Conservation (phyloP, 2,888 invertebrate species). For the Argyresthia goedartella region DNA sequence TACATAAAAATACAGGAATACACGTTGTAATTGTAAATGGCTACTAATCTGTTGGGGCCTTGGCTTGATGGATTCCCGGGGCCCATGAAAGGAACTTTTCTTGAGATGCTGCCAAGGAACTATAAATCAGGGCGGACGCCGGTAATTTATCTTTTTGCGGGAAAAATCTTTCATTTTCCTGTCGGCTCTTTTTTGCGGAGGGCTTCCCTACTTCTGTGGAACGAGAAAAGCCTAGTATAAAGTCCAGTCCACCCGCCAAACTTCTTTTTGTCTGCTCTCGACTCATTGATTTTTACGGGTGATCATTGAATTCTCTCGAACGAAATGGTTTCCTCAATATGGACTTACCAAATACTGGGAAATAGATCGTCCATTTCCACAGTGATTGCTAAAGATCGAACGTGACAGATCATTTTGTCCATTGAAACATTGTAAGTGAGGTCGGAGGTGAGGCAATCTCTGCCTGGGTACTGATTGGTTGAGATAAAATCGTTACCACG, state of each 20-base stretch:
- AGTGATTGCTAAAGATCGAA: conserved; percentile 6
- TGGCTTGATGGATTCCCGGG: conserved; percentile 25
- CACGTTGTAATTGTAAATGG: background rate
- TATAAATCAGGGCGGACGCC: conserved; percentile 36
- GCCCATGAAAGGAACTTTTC: conserved; percentile 16
- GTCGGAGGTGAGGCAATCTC: conserved; percentile 19
- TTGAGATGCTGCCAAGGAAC: conserved; percentile 21
- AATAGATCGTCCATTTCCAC: conserved; percentile 17
- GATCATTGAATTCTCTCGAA: no score
- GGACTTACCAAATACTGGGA: background rate
- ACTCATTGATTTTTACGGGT: no score
- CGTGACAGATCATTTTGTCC: conserved; percentile 14
- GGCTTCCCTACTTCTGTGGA: background rate
- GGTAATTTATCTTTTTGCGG: conserved; percentile 33
- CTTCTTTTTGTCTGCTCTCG: no score
- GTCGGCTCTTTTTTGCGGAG: conserved; percentile 6
- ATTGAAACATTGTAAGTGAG: conserved; percentile 10
- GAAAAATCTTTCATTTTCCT: conserved; percentile 12
- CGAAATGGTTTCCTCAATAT: no score
- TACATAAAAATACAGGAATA: no score
- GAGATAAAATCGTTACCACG: no score
- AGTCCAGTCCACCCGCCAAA: no score
- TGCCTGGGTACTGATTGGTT: conserved; percentile 11
- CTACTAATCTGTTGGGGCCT: conserved; percentile 28
- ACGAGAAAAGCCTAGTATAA: no score